phyloP scores from a whole-genome alignment of 2,888 invertebrate species.

The Micoletzkya japonica region DNA sequence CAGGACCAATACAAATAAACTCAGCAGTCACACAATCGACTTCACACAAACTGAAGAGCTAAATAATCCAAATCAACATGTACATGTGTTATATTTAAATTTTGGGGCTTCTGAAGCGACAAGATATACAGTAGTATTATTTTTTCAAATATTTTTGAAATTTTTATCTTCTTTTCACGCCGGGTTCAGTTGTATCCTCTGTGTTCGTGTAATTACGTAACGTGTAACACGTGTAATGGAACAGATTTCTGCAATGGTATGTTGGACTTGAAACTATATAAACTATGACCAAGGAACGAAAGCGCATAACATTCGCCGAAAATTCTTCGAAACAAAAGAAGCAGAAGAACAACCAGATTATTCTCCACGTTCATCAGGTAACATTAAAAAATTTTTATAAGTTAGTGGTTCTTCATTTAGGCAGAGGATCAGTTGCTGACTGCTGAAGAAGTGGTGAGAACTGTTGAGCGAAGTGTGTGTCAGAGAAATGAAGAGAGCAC shows the following conservation, averaged over 20 bases:
- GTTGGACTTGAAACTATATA: not conserved
- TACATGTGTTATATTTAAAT: too few relatives aligned
- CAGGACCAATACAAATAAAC: too few relatives aligned
- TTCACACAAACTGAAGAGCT: too few relatives aligned
- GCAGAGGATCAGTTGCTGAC: not conserved
- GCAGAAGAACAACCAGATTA: slow-evolving; percentile 8
- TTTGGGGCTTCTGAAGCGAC: too few relatives aligned
- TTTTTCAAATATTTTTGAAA: too few relatives aligned
- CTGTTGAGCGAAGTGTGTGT: not conserved
- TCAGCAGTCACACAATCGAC: too few relatives aligned
- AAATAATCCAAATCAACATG: too few relatives aligned
- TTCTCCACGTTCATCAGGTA: slow-evolving; percentile 9
- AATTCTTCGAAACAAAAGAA: slow-evolving; percentile 2
- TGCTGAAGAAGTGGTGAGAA: slow-evolving; percentile 13
- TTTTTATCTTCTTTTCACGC: too few relatives aligned
- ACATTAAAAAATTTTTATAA: not conserved
- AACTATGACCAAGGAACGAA: not conserved
- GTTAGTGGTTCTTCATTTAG: not conserved
- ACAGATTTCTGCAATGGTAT: not conserved
- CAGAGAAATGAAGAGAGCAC: not conserved
- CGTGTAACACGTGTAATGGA: not conserved
- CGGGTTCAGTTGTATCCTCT: too few relatives aligned
- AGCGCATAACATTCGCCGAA: slow-evolving; percentile 6
- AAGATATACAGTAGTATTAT: too few relatives aligned
- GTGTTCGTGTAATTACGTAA: too few relatives aligned